These are phyloP conservation scores for Anas platyrhynchos DNA, from an alignment of 2,113 vertebrate genomes.

Conservation along the genomic window DNA sequence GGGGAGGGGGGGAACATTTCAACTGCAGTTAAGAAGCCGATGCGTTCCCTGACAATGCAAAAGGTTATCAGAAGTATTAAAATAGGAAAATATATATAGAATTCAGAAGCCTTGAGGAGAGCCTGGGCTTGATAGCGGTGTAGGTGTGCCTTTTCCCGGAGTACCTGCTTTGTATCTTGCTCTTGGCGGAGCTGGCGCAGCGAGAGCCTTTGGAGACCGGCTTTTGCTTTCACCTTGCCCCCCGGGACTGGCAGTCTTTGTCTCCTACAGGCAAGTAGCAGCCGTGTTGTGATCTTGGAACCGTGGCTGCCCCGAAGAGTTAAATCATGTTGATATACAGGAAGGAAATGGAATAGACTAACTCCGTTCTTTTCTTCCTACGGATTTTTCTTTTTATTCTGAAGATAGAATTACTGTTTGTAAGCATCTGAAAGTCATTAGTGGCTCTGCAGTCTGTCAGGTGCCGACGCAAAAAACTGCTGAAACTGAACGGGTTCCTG, in stretches of 20 bases:
- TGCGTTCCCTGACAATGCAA: constrained; percentile 60
- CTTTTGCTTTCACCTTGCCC: constrained; percentile 61
- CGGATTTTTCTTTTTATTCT: constrained; percentile 82
- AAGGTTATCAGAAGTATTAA: constrained; percentile 68
- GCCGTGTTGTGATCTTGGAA: constrained; percentile 47
- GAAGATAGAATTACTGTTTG: constrained; percentile 90
- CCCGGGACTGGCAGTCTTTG: constrained; percentile 68
- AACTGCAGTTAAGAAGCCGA: constrained; percentile 69
- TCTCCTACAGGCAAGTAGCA: constrained; percentile 65
- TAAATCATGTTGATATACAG: constrained; percentile 79
- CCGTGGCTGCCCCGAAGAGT: constrained; percentile 62
- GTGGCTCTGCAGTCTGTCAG: constrained; percentile 89
- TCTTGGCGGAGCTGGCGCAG: constrained; percentile 12
- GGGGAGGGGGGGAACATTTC: not conserved
- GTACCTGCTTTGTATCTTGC: constrained; percentile 58
- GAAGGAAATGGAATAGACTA: constrained; percentile 83
- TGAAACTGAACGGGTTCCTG: constrained; percentile 89
- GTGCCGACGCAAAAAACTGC: constrained; percentile 87
- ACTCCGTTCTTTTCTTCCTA: constrained; percentile 79
- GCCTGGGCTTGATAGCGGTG: not conserved
- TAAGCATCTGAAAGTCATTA: constrained; percentile 96
- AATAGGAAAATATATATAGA: constrained; percentile 25
- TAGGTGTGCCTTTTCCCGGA: constrained; percentile 54
- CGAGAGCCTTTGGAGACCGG: not conserved
- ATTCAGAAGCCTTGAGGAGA: not conserved